A percentile compares a stretch with the other conserved stretches of the same genome.
These are phyloP conservation scores for Coptodon rendalli DNA, from an alignment of 2,113 vertebrate genomes.

Conservation along the genomic window DNA sequence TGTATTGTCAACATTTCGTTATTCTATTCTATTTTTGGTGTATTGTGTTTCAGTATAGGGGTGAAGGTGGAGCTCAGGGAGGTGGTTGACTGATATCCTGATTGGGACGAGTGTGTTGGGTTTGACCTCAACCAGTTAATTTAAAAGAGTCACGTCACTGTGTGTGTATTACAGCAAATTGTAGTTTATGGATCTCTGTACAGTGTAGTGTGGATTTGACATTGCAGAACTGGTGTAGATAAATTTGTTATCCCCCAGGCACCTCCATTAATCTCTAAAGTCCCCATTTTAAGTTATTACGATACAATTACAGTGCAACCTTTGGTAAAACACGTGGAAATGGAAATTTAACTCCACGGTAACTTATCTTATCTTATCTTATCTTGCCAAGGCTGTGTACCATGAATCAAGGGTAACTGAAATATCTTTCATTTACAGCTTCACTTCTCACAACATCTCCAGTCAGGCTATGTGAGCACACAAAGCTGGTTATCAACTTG, in stretches of 20 bases:
- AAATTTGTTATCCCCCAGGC: not conserved
- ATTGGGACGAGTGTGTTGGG: not conserved
- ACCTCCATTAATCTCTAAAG: not conserved
- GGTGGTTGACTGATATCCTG: not conserved
- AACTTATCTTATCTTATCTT: not conserved
- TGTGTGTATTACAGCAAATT: not conserved
- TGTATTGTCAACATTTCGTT: not conserved
- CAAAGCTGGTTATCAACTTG: not conserved
- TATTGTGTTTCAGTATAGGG: not conserved
- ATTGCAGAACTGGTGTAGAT: not conserved
- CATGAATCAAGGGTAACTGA: not conserved
- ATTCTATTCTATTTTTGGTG: not conserved
- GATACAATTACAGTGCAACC: not conserved
- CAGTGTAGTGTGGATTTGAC: not conserved
- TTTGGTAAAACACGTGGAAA: not conserved
- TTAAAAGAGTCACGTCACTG: not conserved
- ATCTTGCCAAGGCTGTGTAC: not conserved
- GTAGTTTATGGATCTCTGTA: not conserved
- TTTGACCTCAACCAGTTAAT: not conserved
- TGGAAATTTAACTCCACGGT: not conserved
- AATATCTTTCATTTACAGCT: not conserved
- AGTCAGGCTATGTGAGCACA: not conserved
- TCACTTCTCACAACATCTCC: not conserved
- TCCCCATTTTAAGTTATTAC: not conserved
- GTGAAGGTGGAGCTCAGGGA: not conserved